Base-by-base conservation (phyloP, 2,797 vertebrate genomes). In the Threskiornis aethiopicus region DNA sequence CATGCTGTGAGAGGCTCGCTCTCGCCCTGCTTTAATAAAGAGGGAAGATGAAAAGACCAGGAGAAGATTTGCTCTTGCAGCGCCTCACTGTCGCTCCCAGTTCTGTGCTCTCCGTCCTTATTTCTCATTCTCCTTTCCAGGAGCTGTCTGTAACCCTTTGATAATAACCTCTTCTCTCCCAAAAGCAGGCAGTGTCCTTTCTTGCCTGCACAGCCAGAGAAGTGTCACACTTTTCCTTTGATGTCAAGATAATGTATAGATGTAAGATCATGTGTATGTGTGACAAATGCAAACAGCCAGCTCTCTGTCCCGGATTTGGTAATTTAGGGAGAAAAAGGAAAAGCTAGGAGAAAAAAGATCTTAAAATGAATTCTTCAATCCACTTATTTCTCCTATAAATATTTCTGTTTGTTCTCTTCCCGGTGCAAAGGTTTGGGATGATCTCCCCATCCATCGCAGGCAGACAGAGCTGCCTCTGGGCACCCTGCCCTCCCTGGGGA, bases 281-380 rank as follows among this genome's bases (percentile, higher is more conserved):
- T 73, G 93, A 84, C 86, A 89, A 79, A 89, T 46, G 88, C 52
- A 81, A 84, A 70, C 70, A 96, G 88, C 78, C 64, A 69, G 64
- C 35, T 29, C 71, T 51, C 70, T 62, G 84, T 9, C 92, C 86
- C 86, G 90, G 59, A 90, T 70, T 52, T 59, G 66, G 58, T 58
- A 59, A 90, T 59, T 82, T 65, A 58, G 73, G 83, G 67, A 91
- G 47, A 84, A 91, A 87, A 76, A 33, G 12, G 31, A 51, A 92
- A 90, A 95, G 26, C 35, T 21, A 35, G 33, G 52, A 7, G 3
- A 49, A 52, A 73, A 28, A 26, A 11, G 9, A 33, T 33, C 15
- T 73, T n/a, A 10, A 69, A 75, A 81, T 41, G 0, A 88, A 47
- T 81, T 81, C 21, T 69, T 69, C n/a, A 69, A 21, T 37, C 26